A percentile compares a stretch with the other conserved stretches of the same genome.
phyloP scores from a whole-genome alignment of 2,113 vertebrate genomes.

The Pelvicachromis taeniatus region DNA sequence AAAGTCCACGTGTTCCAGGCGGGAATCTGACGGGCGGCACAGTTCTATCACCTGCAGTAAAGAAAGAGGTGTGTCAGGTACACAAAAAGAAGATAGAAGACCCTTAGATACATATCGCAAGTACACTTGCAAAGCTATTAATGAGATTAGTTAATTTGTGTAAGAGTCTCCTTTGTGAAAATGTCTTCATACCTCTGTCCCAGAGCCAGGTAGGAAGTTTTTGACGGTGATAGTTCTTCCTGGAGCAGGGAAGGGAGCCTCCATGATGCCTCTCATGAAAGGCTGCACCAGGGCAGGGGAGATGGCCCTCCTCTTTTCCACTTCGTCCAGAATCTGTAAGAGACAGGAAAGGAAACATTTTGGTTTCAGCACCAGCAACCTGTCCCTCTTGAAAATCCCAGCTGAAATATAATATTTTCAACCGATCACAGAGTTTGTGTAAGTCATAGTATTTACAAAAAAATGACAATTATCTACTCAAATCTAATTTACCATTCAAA shows the following conservation, averaged over 20 bases:
- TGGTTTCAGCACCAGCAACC: background rate
- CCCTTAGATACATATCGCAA: background rate
- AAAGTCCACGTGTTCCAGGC: constrained; percentile 94
- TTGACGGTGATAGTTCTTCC: constrained; percentile 90
- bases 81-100: background rate
- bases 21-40: constrained; percentile 88
- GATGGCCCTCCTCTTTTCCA: constrained; percentile 93
- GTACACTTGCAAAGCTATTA: background rate
- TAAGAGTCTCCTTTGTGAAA: background rate
- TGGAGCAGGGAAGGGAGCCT: constrained; percentile 93
- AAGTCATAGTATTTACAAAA: background rate
- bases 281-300: constrained; percentile 96
- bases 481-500: background rate
- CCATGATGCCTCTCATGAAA: constrained; percentile 97
- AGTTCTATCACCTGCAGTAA: constrained; percentile 85
- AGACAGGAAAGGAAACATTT: background rate
- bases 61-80: background rate
- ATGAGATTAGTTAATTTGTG: background rate
- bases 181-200: constrained; percentile 82
- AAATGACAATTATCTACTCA: background rate
- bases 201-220: constrained; percentile 94
- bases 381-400: background rate
- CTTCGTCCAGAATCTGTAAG: constrained; percentile 91
- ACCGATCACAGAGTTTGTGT: background rate
- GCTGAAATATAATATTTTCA: background rate